A percentile compares a stretch with the other conserved stretches of the same genome.
Conservation (phyloP, 2,888 invertebrate genomes). For the Erpobdella octoculata region DNA sequence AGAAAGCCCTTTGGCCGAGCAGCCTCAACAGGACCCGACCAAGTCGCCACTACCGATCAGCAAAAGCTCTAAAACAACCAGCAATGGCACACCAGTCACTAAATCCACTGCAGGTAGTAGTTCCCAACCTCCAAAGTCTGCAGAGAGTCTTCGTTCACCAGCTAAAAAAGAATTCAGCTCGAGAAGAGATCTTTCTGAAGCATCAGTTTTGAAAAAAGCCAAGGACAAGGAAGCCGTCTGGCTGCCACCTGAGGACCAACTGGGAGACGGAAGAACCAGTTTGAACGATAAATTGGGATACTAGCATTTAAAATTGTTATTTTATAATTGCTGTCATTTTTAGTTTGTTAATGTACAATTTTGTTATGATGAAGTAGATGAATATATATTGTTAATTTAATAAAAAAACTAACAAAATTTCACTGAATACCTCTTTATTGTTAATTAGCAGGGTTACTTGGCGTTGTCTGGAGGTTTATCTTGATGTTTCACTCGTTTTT, state of each 20-base stretch:
- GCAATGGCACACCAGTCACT: no score
- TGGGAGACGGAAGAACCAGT: slow-evolving; percentile 68
- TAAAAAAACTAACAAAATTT: background rate
- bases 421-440: no score
- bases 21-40: background rate
- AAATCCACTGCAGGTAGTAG: background rate
- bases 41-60: background rate
- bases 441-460: no score
- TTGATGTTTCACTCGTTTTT: no score
- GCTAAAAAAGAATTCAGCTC: background rate
- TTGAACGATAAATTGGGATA: slow-evolving; percentile 73
- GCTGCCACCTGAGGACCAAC: slow-evolving; percentile 69
- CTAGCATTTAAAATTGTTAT: slow-evolving; percentile 51
- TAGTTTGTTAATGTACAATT: background rate
- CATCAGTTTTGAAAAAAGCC: background rate
- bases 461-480: no score
- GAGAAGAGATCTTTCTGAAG: background rate
- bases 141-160: background rate
- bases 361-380: background rate
- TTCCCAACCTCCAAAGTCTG: background rate
- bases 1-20: background rate
- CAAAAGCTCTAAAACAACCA: background rate
- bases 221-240: slow-evolving; percentile 59
- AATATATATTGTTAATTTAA: background rate
- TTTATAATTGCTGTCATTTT: no score